Base-by-base conservation (phyloP, 2,113 vertebrate species). In the Melanerpes formicivorus region DNA sequence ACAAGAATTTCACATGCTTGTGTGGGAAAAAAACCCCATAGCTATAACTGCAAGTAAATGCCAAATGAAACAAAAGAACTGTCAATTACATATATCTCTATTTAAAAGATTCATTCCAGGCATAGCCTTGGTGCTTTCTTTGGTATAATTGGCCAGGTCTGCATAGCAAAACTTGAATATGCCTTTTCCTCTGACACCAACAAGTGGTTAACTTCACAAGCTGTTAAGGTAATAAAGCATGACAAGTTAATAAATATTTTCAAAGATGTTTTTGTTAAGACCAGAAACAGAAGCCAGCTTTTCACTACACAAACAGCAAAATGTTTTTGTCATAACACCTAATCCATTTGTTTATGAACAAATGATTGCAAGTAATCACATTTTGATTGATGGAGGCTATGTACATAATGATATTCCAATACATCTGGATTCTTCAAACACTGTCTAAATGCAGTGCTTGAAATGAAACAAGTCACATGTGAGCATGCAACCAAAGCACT, bases 241-340 rank as follows among this genome's bases (percentile, higher is more conserved):
- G 80, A 84, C 84, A 94, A 92, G 59, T 55, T 76, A 76, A 88
- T 72, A 93, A 93, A 88, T 87, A 87, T 76, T 94, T 88, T 90
- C 74, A 58, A 87, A 55, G 11, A 75, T 2, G 3, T 40, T 84
- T 88, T 73, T 80, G 58, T 80, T 88, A 46, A 79, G 90, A 87
- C 5, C 48, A 80, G 66, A 88, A 81, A 55, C 27, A 84, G 65
- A 87, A 91, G 26, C 6, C 71, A 77, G 14, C n/a, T 88, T 91
- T 90, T 52, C 32, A n/a, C 30, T 71, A 42, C 21, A 59, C 12
- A 46, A 84, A 90, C 52, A 87, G 60, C 52, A 85, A 79, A 90
- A 84, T 66, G 37, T 3, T 66, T 32, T 66, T 79, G 46, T 59
- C 18, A 50, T 60, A 69, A 55, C 83, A 88, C 25, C 29, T 71